Base-by-base conservation (phyloP, 2,888 invertebrate genomes). In the Andrena minutula region DNA sequence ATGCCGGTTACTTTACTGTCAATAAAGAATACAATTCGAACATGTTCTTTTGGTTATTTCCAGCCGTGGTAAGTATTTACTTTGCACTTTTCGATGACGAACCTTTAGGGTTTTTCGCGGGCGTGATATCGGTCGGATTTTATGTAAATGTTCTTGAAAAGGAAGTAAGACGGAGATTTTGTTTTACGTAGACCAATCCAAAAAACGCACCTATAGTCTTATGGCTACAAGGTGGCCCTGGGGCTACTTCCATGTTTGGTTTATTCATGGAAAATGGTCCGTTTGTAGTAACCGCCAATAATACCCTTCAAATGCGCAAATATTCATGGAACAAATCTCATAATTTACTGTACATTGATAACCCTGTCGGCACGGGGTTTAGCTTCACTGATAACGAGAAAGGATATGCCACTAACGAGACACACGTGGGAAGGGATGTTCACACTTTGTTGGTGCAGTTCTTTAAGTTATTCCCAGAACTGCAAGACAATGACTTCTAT, bases 31-130 rank as follows among this genome's bases (percentile, higher is more conserved):
- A 95, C 90, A 95, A 97, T 87, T 97, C 98, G 0, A 98, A 98
- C 91, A 95, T 97, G 94, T 98, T 98, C 94, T 98, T 98, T 94
- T 98, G 98, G 98, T 98, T 97, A 92, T 98, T 98, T 92, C 98
- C 98, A 0, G 96, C 98, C 0, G 95, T 96, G 92, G 94, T 93
- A 72, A 89, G 81, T 85, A 47, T n/a, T 47, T 20, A 20, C 2
- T 26, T 49, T 7, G 16, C 26, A 16, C 0, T 68, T 58, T 12
- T 60, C 47, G 56, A 47, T 60, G 7, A 49, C 1, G 20, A n/a
- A 30, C 1, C 5, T 32, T 53, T 47, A n/a, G 1, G 26, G 12
- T 12, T 26, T 28, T 60, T 10, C 0, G 47, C 10, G 16, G n/a
- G 23, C 20, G 2, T 4, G 8, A 28, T 26, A 20, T 16, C 7